Evolutionary conservation across 2,113 vertebrate species (phyloP).

Genomic region (Pachyramphus minor): DNA sequence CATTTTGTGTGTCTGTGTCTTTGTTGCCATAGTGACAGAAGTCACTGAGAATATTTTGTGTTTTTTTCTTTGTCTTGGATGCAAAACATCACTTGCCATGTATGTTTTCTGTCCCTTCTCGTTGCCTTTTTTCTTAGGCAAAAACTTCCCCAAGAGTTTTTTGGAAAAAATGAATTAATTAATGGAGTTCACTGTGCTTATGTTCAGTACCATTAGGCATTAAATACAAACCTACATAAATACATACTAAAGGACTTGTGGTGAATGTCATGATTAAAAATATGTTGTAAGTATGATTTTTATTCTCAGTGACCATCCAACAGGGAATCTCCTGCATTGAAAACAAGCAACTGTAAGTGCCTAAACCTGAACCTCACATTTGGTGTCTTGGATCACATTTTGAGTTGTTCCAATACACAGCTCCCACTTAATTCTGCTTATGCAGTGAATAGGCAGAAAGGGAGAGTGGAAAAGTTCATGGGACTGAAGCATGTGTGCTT

Average conservation of each 20-base stretch:
- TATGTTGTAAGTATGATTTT: not conserved
- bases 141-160: not conserved
- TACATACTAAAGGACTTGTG: not conserved
- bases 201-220: not conserved
- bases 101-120: not conserved
- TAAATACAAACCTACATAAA: not conserved
- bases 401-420: not conserved
- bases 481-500: not conserved
- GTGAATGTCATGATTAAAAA: not conserved
- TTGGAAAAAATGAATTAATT: not conserved
- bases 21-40: not conserved
- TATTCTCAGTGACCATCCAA: not conserved
- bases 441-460: not conserved
- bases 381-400: not conserved
- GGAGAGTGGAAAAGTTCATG: not conserved
- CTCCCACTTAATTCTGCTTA: not conserved
- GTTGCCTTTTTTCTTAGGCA: not conserved
- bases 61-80: not conserved
- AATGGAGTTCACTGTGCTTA: not conserved
- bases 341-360: not conserved
- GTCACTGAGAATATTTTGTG: not conserved
- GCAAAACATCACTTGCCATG: not conserved
- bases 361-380: not conserved
- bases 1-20: not conserved
- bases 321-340: not conserved